Evolutionary conservation across 2,113 vertebrate genomes (phyloP).

Genomic region (Oenanthe melanoleuca): DNA sequence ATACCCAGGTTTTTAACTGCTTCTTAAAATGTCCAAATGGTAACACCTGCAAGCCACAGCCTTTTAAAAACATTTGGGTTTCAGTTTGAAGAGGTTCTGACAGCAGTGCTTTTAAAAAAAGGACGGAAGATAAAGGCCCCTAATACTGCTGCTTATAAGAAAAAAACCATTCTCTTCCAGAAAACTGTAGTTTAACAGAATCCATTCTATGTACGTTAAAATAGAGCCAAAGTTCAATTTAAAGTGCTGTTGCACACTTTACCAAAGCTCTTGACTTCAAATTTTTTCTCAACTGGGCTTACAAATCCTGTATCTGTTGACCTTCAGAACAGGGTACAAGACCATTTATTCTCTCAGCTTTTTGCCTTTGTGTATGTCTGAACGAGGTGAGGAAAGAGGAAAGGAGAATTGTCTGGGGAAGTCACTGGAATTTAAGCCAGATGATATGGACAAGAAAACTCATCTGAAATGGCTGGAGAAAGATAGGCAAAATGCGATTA

Average conservation of each 20-base stretch:
- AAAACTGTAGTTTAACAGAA: constrained; percentile 54
- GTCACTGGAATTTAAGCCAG: constrained; percentile 1
- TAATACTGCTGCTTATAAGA: constrained; percentile 2
- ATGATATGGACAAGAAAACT: background rate
- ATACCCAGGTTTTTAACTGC: background rate
- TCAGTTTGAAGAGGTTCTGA: constrained; percentile 32
- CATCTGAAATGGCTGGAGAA: background rate
- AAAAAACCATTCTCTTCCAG: constrained; percentile 35
- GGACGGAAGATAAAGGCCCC: constrained; percentile 17
- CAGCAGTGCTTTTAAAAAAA: background rate
- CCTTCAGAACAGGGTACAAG: constrained; percentile 51
- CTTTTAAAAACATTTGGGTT: constrained; percentile 32
- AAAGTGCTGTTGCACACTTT: constrained; percentile 66
- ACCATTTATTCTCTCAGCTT: constrained; percentile 54
- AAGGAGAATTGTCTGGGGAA: background rate
- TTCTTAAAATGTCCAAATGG: background rate
- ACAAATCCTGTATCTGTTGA: constrained; percentile 51
- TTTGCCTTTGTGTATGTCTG: constrained; percentile 38
- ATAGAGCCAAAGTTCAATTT: constrained; percentile 65
- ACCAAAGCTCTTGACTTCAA: constrained; percentile 59
- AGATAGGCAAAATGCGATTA: background rate
- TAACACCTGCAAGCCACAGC: background rate
- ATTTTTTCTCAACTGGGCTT: constrained; percentile 53
- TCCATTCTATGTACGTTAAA: constrained; percentile 39
- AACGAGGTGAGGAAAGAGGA: constrained; percentile 3